Base-by-base conservation (phyloP, 2,888 invertebrate genomes). In the Diaphora mendica region DNA sequence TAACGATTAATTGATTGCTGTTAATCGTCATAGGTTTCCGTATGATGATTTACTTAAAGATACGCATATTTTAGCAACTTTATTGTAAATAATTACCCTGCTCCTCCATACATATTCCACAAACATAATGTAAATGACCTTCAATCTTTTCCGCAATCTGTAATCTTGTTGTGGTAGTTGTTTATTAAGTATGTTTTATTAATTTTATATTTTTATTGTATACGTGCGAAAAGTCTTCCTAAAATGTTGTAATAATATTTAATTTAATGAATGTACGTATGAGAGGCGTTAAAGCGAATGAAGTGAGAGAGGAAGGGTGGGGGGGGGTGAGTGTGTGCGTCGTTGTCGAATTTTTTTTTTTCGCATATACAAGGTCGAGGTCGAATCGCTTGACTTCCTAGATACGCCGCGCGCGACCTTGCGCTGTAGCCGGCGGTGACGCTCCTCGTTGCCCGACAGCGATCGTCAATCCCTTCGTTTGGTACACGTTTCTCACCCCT, bases 361-460 rank as follows among this genome's bases (percentile, higher is more conserved):
- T 94, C 92, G 93, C 94, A 91, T 87, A 88, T 81, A 88, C 93
- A 95, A 95, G 95, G 94, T 94, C 94, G 93, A 94, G 95, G 95
- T 91, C 91, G 87, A 87, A 91, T 89, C 90, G 90, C 88, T 95
- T 93, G 92, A 95, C 94, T 95, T 95, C 95, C 95, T 95, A 94
- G 93, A 93, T 91, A 91, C 90, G 85, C 82, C 83, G 85, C 86
- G 87, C 77, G 79, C 79, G 89, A 85, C 90, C 90, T 89, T 87
- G 80, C 77, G 82, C 84, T 81, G 84, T 64, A 81, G 80, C 82
- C 85, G 78, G 78, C 82, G 62, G 44, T 70, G 79, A 75, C 77
- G 74, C 80, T 78, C 74, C 85, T 83, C 83, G 84, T 85, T 79
- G 79, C 83, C 78, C 77, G 77, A 70, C 75, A 68, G 77, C 78